Percentiles rank a stretch among this genome's conserved stretches.
Evolutionary conservation across 2,797 vertebrate species (phyloP).

Genomic region (Coluber constrictor): DNA sequence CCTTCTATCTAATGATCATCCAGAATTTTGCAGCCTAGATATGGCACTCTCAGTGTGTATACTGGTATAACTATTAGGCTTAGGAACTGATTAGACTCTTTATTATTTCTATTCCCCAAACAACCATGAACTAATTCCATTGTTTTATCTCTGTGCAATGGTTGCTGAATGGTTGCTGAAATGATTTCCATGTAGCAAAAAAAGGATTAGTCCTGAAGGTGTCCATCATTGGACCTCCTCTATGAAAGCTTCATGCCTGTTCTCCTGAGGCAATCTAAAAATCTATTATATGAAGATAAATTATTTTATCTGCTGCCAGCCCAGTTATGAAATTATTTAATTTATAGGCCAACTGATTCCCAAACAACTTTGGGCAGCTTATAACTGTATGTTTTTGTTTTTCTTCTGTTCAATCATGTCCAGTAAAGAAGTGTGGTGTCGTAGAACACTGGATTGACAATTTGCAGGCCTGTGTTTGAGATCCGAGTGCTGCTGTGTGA

Average conservation of each 20-base stretch:
- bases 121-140: background rate
- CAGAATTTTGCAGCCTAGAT: background rate
- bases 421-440: background rate
- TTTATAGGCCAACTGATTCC: background rate
- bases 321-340: background rate
- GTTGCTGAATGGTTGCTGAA: background rate
- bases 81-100: slow-evolving; percentile 16
- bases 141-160: background rate
- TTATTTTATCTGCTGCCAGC: background rate
- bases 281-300: background rate
- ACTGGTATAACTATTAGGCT: slow-evolving; percentile 22
- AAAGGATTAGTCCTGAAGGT: background rate
- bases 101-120: background rate
- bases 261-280: background rate
- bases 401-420: background rate
- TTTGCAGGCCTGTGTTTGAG: background rate
- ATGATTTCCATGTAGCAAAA: background rate
- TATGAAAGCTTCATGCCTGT: background rate
- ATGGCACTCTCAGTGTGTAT: background rate
- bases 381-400: background rate
- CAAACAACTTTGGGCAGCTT: background rate
- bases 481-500: background rate
- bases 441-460: background rate
- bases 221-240: background rate
- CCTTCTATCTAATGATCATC: background rate